Percentiles rank a stretch among this genome's conserved stretches.
These are phyloP conservation scores for Turritopsis dohrnii DNA, from an alignment of 30 jellyfish, hydroid and myxozoan species.

Conservation along the genomic window DNA sequence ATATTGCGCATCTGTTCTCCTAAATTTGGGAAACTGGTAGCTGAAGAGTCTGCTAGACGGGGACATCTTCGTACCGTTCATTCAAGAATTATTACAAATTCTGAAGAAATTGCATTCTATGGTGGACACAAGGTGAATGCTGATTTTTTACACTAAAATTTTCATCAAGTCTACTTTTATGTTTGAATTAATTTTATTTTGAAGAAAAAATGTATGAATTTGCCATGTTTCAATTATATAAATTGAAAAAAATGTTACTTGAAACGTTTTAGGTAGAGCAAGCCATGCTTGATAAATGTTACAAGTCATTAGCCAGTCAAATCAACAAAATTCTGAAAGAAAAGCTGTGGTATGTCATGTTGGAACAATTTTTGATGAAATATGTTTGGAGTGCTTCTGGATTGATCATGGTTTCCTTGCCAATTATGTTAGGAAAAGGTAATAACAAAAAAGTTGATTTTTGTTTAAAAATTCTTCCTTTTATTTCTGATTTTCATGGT, in stretches of 20 bases:
- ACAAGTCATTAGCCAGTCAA: constrained; percentile 58
- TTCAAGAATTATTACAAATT: constrained; percentile 79
- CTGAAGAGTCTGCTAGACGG: constrained; percentile 83
- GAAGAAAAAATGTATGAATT: background rate
- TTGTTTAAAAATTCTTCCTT: too few species aligned
- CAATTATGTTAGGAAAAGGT: constrained; percentile 83
- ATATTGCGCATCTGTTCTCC: constrained; percentile 77
- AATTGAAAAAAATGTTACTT: background rate
- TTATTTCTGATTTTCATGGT: too few species aligned
- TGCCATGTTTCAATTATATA: background rate
- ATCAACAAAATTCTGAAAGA: constrained; percentile 51
- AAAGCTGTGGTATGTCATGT: constrained; percentile 91
- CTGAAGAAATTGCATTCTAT: constrained; percentile 95
- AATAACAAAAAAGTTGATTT: background rate
- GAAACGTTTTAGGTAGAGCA: constrained; percentile 62
- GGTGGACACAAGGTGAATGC: constrained; percentile 96
- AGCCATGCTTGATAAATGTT: constrained; percentile 51
- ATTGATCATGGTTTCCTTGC: constrained; percentile 66
- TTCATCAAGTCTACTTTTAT: too few species aligned
- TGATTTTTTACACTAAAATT: too few species aligned
- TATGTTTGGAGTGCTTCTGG: constrained; percentile 97
- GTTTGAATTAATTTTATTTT: too few species aligned
- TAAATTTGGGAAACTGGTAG: constrained; percentile 77
- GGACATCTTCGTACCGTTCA: constrained; percentile 79
- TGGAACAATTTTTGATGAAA: constrained; percentile 93